phyloP scores from a whole-genome alignment of 2,888 invertebrate species.

The Drepana falcataria region DNA sequence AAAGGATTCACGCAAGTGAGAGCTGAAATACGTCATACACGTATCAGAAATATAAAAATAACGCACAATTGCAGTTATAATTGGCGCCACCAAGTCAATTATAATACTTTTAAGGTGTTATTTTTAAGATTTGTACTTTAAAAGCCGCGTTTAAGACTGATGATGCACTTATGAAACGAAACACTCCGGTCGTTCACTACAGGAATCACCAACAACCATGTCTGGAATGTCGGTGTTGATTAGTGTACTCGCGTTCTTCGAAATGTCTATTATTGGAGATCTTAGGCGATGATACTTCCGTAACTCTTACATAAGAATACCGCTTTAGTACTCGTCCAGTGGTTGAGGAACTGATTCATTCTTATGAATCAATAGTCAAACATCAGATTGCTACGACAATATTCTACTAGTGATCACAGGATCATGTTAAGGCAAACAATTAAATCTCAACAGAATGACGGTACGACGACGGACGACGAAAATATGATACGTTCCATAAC shows the following conservation, averaged over 20 bases:
- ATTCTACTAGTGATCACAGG: too few relatives aligned
- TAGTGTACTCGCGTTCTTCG: neutral
- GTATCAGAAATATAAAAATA: neutral
- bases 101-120: neutral
- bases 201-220: neutral
- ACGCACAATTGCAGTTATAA: neutral
- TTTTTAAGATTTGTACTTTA: neutral
- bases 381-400: too few relatives aligned
- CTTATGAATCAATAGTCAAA: too few relatives aligned
- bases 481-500: too few relatives aligned
- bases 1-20: neutral
- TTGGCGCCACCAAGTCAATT: neutral
- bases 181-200: too few relatives aligned
- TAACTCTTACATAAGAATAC: neutral
- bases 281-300: neutral
- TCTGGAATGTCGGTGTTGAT: neutral
- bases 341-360: too few relatives aligned
- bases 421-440: too few relatives aligned
- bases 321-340: neutral
- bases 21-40: neutral
- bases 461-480: too few relatives aligned
- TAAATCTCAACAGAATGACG: too few relatives aligned
- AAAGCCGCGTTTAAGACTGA: neutral
- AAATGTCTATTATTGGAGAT: too few relatives aligned
- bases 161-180: neutral